These are phyloP conservation scores for Netelia virgata DNA, from an alignment of 2,888 invertebrate species.

Conservation along the genomic window DNA sequence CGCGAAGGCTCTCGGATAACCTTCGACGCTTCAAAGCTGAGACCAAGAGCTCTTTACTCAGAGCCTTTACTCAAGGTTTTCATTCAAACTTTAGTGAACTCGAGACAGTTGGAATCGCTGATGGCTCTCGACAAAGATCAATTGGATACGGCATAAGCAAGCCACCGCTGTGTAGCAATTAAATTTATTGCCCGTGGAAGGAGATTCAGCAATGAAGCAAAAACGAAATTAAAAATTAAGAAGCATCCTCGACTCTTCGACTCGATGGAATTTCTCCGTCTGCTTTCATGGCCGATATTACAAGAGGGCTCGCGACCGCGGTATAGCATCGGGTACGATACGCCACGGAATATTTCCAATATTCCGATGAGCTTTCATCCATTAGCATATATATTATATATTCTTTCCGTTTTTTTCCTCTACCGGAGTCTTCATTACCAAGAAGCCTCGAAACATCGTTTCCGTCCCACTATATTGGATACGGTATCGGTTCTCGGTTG, in stretches of 20 bases:
- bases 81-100: conserved; percentile 22
- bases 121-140: conserved; percentile 15
- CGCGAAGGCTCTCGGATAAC: too few relatives aligned
- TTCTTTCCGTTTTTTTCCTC: conserved; percentile 43
- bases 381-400: conserved; percentile 72
- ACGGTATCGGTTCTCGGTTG: conserved; percentile 13
- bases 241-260: conserved; percentile 33
- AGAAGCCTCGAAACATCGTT: conserved; percentile 3
- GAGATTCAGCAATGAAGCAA: conserved; percentile 12
- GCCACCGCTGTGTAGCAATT: conserved; percentile 33
- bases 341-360: conserved; percentile 63
- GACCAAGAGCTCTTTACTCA: too few relatives aligned
- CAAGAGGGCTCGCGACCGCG: conserved; percentile 35
- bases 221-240: conserved; percentile 52
- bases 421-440: conserved; percentile 66
- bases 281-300: background rate
- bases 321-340: conserved; percentile 33
- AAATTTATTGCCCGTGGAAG: conserved; percentile 38
- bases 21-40: too few relatives aligned
- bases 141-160: conserved; percentile 12
- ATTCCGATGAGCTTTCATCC: conserved; percentile 58
- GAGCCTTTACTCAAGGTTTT: background rate
- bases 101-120: conserved; percentile 24
- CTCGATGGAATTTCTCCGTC: conserved; percentile 3
- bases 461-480: background rate